Conservation (phyloP, 2,888 invertebrate genomes). For the Lepidocyrtoides sp. region DNA sequence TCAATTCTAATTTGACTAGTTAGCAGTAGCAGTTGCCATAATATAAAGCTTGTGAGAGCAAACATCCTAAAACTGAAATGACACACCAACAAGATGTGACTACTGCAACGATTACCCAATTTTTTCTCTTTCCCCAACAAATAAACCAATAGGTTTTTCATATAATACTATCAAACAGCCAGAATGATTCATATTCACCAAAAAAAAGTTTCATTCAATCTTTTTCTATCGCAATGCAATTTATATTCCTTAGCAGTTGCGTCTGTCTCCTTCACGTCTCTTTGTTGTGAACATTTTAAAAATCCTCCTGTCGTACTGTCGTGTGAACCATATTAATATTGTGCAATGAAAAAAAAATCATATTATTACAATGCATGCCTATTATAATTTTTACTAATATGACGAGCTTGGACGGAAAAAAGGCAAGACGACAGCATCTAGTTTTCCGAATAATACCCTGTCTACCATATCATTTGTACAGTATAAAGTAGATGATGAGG, state of each 20-base stretch:
- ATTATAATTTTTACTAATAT: too few species aligned
- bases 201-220: slow-evolving; percentile 50
- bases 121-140: too few species aligned
- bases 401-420: slow-evolving; percentile 44
- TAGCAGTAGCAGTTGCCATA: too few species aligned
- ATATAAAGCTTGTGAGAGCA: too few species aligned
- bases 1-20: too few species aligned
- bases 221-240: background rate
- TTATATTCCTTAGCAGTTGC: background rate
- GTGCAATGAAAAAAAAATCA: too few species aligned
- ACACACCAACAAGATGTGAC: too few species aligned
- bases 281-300: slow-evolving; percentile 16
- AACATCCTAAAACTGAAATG: too few species aligned
- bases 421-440: slow-evolving; percentile 44
- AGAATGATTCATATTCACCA: background rate
- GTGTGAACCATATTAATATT: background rate
- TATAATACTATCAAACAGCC: too few species aligned
- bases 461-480: slow-evolving; percentile 59
- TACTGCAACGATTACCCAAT: too few species aligned
- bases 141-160: too few species aligned
- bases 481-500: background rate
- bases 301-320: background rate
- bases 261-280: background rate
- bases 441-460: slow-evolving; percentile 55
- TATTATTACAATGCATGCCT: background rate